These are phyloP conservation scores for Zaprionus davidi DNA, from an alignment of 1,140 invertebrate species.

Conservation along the genomic window DNA sequence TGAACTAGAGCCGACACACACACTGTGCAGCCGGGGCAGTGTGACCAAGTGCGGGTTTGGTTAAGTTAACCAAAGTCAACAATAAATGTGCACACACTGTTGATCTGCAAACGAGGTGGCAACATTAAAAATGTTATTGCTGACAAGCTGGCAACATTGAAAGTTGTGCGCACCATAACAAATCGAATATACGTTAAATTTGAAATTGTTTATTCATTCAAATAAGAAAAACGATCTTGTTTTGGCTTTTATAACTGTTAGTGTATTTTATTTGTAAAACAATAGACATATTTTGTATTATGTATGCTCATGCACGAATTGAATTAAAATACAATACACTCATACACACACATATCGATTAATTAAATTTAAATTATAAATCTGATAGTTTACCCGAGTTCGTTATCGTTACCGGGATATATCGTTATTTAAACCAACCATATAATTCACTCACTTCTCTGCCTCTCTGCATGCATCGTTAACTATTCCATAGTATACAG, in stretches of 20 bases:
- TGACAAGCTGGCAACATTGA: neutral
- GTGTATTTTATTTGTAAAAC: constrained; percentile 51
- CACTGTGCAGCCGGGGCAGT: constrained; percentile 10
- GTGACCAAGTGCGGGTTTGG: constrained; percentile 19
- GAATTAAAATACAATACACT: constrained; percentile 40
- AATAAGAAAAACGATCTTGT: neutral
- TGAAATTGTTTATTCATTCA: neutral
- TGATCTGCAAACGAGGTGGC: too few species aligned
- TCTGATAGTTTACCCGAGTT: constrained; percentile 26
- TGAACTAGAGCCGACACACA: constrained; percentile 49
- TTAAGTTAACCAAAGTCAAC: neutral
- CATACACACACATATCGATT: constrained; percentile 32
- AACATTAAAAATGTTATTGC: neutral
- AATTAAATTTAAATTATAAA: constrained; percentile 31
- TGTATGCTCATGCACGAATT: constrained; percentile 39
- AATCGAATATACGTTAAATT: neutral
- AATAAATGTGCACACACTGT: neutral
- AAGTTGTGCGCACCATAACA: neutral
- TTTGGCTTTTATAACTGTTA: constrained; percentile 39
- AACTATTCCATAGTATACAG: constrained; percentile 58
- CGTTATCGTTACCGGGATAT: neutral
- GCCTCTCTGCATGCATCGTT: constrained; percentile 12
- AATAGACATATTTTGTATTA: constrained; percentile 40
- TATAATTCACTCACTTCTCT: constrained; percentile 30
- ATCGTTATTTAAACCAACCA: constrained; percentile 21